Conservation (phyloP, 2,797 vertebrate species). For the Babyrousa celebensis region DNA sequence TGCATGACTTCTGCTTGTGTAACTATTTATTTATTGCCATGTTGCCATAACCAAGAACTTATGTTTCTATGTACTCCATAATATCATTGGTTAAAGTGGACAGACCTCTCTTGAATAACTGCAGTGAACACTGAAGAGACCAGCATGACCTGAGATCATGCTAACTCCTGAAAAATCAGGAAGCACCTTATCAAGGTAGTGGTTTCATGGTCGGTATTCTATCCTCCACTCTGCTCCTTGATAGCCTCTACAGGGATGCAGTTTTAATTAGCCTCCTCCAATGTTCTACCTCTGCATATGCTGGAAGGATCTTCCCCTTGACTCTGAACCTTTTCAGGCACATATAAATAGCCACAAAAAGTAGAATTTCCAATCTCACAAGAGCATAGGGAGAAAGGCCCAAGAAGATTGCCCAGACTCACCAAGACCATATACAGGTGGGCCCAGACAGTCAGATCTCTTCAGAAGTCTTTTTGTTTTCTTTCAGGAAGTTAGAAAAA, state of each 20-base stretch:
- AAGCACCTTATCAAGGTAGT: slow-evolving; percentile 37
- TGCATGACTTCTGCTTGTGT: slow-evolving; percentile 11
- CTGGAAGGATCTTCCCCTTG: not conserved
- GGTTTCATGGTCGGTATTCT: not conserved
- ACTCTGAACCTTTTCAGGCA: not conserved
- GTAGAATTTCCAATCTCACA: slow-evolving; percentile 38
- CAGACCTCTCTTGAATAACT: slow-evolving; percentile 8
- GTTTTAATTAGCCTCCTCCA: slow-evolving; percentile 26
- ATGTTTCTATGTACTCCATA: slow-evolving; percentile 6
- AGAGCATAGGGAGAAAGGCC: slow-evolving; percentile 61
- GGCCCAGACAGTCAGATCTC: slow-evolving; percentile 70
- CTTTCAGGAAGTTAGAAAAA: slow-evolving; percentile 77
- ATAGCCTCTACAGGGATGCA: not conserved
- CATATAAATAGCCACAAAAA: slow-evolving; percentile 65
- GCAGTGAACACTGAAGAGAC: slow-evolving; percentile 6
- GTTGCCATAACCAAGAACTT: not conserved
- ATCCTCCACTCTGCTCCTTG: not conserved
- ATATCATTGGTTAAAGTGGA: slow-evolving; percentile 2
- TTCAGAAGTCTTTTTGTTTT: slow-evolving; percentile 80
- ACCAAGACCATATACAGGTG: slow-evolving; percentile 78
- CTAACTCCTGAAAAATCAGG: slow-evolving; percentile 2
- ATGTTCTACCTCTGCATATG: not conserved
- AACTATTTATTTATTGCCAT: not conserved
- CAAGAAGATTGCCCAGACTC: slow-evolving; percentile 65
- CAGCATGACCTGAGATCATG: not conserved